Percentiles rank a stretch among this genome's conserved stretches.
Conservation (phyloP, 2,888 invertebrate genomes). For the Mythimna vitellina region DNA sequence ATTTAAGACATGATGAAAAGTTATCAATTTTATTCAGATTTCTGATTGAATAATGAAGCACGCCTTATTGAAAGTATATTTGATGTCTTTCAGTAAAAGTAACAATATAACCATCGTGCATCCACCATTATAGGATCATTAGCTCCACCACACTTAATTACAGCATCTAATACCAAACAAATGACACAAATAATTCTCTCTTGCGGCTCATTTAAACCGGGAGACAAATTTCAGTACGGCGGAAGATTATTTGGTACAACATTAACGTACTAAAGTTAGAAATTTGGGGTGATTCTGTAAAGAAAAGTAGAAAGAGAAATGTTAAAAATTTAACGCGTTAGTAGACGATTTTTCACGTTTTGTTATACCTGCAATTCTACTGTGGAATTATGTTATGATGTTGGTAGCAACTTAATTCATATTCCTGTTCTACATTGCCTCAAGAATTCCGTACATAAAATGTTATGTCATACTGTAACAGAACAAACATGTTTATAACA, state of each 20-base stretch:
- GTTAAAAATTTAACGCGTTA: neutral
- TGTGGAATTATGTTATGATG: neutral
- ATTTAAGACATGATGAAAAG: slow-evolving; percentile 2
- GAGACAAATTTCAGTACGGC: slow-evolving; percentile 65
- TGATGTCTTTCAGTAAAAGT: slow-evolving; percentile 32
- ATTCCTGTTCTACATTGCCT: slow-evolving; percentile 6
- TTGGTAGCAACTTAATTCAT: slow-evolving; percentile 4
- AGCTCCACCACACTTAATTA: slow-evolving; percentile 64
- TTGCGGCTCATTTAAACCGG: slow-evolving; percentile 74
- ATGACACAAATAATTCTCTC: slow-evolving; percentile 73
- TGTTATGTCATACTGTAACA: slow-evolving; percentile 26
- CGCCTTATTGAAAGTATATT: slow-evolving; percentile 11
- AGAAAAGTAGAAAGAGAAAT: neutral
- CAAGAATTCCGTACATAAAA: slow-evolving; percentile 14
- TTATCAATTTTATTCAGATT: slow-evolving; percentile 14
- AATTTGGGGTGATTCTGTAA: slow-evolving; percentile 28
- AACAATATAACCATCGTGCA: slow-evolving; percentile 33
- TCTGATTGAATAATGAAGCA: neutral
- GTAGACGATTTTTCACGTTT: neutral
- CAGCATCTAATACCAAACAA: slow-evolving; percentile 68
- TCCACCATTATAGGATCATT: slow-evolving; percentile 52
- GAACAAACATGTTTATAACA: slow-evolving; percentile 18
- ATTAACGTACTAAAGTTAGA: slow-evolving; percentile 46
- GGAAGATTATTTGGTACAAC: slow-evolving; percentile 62
- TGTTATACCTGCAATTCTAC: neutral